These are phyloP conservation scores for Mongoloraphidia duomilia DNA, from an alignment of 2,888 invertebrate species.

Conservation along the genomic window DNA sequence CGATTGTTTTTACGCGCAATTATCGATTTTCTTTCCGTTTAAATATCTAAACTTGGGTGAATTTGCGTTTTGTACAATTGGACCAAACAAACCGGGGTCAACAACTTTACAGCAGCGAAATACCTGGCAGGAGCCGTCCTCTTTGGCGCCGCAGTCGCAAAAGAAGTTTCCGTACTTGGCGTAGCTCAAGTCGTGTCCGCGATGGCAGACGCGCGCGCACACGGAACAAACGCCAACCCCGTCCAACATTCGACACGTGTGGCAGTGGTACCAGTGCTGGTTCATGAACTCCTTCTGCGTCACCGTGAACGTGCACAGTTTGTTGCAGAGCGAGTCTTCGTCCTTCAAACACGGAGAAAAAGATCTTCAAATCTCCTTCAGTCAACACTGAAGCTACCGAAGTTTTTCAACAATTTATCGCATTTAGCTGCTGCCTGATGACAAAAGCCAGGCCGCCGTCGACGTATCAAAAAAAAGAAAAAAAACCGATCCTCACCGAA, in stretches of 20 bases:
- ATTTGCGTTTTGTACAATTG: no score
- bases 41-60: no score
- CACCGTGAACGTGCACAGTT: conserved; percentile 90
- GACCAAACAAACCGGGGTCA: no score
- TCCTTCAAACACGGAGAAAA: conserved; percentile 34
- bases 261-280: conserved; percentile 98
- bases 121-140: conserved; percentile 59
- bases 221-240: conserved; percentile 96
- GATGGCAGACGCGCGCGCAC: conserved; percentile 93
- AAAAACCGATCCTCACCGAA: conserved; percentile 36
- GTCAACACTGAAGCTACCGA: no score
- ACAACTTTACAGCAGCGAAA: conserved; percentile 25
- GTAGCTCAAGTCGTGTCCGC: conserved; percentile 91
- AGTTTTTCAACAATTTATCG: no score
- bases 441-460: conserved; percentile 29
- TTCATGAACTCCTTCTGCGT: conserved; percentile 98
- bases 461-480: conserved; percentile 27
- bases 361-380: no score
- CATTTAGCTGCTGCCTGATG: conserved; percentile 32
- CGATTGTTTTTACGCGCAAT: no score
- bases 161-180: conserved; percentile 98
- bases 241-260: conserved; percentile 97
- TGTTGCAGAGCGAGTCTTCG: conserved; percentile 77
- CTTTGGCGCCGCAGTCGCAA: conserved; percentile 97
- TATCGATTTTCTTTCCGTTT: no score